Evolutionary conservation across 2,797 vertebrate species (phyloP).

Genomic region (Anisognathus igniventris): DNA sequence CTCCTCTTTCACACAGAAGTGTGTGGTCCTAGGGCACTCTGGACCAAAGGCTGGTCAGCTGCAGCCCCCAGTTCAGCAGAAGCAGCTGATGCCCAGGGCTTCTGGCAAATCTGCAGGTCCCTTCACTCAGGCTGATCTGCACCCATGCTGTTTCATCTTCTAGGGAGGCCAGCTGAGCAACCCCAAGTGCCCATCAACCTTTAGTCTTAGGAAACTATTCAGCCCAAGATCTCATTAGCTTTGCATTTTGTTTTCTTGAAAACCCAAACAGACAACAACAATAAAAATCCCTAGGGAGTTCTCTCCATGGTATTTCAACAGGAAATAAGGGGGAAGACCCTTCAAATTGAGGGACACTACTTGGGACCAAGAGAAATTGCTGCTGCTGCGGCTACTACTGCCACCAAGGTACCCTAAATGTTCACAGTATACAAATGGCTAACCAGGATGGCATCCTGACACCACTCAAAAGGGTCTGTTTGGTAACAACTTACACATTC

Average conservation of each 20-base stretch:
- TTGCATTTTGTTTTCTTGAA: slow-evolving; percentile 33
- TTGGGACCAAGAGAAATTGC: slow-evolving; percentile 7
- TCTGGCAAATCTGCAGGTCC: background rate
- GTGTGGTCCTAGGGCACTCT: slow-evolving; percentile 8
- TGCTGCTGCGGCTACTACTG: slow-evolving; percentile 34
- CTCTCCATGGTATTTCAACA: slow-evolving; percentile 32
- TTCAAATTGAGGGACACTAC: background rate
- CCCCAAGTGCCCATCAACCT: background rate
- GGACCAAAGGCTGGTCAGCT: background rate
- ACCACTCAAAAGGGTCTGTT: slow-evolving; percentile 49
- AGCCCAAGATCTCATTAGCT: slow-evolving; percentile 11
- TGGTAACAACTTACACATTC: slow-evolving; percentile 41
- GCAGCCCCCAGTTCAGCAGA: background rate
- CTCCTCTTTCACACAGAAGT: background rate
- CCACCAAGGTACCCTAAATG: slow-evolving; percentile 24
- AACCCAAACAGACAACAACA: background rate
- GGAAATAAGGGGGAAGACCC: slow-evolving; percentile 6
- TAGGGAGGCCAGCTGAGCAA: background rate
- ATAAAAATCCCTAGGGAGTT: background rate
- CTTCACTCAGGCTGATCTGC: background rate
- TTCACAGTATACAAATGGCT: slow-evolving; percentile 35
- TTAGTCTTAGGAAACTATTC: background rate
- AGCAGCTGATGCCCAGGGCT: background rate
- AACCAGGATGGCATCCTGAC: slow-evolving; percentile 24
- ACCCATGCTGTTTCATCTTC: background rate